These are phyloP conservation scores for Drosophila kambysellisi DNA, from an alignment of 2,888 invertebrate genomes.

Conservation along the genomic window DNA sequence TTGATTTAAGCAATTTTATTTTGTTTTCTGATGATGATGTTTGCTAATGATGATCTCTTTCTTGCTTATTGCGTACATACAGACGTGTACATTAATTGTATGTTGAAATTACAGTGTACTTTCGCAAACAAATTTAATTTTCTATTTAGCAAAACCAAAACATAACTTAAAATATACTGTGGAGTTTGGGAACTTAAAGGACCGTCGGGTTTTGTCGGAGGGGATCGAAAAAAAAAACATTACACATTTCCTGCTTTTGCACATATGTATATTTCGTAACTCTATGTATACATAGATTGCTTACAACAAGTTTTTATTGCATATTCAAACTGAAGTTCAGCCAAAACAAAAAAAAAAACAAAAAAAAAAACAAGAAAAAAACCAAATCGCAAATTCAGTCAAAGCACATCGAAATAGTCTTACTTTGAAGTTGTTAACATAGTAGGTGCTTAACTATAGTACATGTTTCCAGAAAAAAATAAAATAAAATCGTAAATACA, in stretches of 20 bases:
- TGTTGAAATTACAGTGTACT: slow-evolving; percentile 44
- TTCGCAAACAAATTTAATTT: slow-evolving; percentile 44
- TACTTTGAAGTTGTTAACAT: neutral
- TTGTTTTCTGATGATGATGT: slow-evolving; percentile 26
- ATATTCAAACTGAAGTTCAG: slow-evolving; percentile 32
- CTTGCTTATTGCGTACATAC: slow-evolving; percentile 37
- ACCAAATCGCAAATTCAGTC: neutral
- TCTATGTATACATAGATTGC: slow-evolving; percentile 25
- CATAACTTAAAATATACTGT: slow-evolving; percentile 44
- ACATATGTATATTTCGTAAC: slow-evolving; percentile 34
- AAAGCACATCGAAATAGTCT: slow-evolving; percentile 4
- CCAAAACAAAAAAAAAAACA: slow-evolving; percentile 2
- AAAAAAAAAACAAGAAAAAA: neutral
- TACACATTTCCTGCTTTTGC: slow-evolving; percentile 57
- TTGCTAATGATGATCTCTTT: slow-evolving; percentile 37
- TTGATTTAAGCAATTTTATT: slow-evolving; percentile 68
- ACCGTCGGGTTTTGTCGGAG: neutral
- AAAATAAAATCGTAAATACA: neutral
- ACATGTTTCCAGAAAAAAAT: neutral
- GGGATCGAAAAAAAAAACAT: slow-evolving; percentile 18
- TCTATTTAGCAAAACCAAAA: slow-evolving; percentile 53
- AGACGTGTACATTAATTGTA: slow-evolving; percentile 23
- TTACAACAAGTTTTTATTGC: slow-evolving; percentile 48
- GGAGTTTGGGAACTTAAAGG: slow-evolving; percentile 12
- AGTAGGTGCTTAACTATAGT: neutral